Percentiles rank a stretch among this genome's conserved stretches.
Evolutionary conservation across 2,797 vertebrate genomes (phyloP).

Genomic region (Hybognathus amarus): DNA sequence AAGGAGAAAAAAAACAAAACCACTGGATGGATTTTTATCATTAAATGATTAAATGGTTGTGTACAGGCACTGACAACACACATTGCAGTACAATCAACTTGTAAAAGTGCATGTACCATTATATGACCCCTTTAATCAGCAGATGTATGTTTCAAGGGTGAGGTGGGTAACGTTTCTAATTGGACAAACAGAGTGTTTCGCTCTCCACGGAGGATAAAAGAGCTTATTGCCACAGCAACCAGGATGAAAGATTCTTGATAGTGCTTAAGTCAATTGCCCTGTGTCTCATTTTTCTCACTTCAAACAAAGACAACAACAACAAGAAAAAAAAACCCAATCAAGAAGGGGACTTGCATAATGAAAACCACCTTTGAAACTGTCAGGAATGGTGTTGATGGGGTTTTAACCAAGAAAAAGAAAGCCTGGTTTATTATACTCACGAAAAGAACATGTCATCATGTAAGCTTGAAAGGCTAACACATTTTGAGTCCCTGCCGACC

Average conservation of each 20-base stretch:
- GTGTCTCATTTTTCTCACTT: conserved; percentile 51
- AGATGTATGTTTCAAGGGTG: conserved; percentile 17
- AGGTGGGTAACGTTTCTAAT: conserved; percentile 31
- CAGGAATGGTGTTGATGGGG: conserved; percentile 1
- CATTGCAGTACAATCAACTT: too few species aligned
- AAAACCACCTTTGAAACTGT: not conserved
- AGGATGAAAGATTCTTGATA: conserved; percentile 54
- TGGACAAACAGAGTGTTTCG: conserved; percentile 12
- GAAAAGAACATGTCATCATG: conserved; percentile 15
- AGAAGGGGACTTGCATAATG: not conserved
- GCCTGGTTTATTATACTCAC: not conserved
- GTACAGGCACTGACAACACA: too few species aligned
- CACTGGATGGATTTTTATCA: too few species aligned
- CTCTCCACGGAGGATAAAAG: conserved; percentile 43
- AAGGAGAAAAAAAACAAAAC: too few species aligned
- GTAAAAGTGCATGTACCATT: too few species aligned
- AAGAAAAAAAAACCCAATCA: not conserved
- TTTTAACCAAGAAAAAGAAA: not conserved
- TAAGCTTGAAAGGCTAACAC: conserved; percentile 4
- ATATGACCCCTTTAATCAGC: too few species aligned
- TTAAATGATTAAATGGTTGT: too few species aligned
- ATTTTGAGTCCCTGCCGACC: not conserved
- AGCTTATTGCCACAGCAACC: conserved; percentile 63
- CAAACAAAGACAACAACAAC: conserved; percentile 26
- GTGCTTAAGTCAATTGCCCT: conserved; percentile 54